Conservation (phyloP, 2,797 vertebrate species). For the Erpetoichthys calabaricus region DNA sequence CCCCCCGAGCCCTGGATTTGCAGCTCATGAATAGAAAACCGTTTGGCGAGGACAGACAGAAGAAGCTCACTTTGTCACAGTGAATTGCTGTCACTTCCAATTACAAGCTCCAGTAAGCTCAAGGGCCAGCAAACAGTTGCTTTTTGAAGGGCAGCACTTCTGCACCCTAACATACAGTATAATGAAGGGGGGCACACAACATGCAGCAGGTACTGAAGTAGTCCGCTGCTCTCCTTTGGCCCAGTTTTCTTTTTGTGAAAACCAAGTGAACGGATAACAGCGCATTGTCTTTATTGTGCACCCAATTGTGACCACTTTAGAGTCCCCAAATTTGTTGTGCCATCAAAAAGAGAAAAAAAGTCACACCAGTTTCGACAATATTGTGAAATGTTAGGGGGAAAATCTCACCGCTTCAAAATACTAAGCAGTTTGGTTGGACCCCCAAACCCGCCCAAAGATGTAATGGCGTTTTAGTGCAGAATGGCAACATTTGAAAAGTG, state of each 20-base stretch:
- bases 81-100: constrained; percentile 67
- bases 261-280: not conserved
- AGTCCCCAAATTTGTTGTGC: not conserved
- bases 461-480: too few relatives aligned
- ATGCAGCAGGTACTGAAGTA: not conserved
- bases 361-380: not conserved
- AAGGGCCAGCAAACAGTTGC: constrained; percentile 38
- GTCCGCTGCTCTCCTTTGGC: not conserved
- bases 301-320: too few relatives aligned
- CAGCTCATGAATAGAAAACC: constrained; percentile 40
- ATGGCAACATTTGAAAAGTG: too few relatives aligned
- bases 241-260: constrained; percentile 1
- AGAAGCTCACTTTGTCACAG: constrained; percentile 50
- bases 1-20: constrained; percentile 38
- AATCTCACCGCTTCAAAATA: too few relatives aligned
- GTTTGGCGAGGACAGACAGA: constrained; percentile 31
- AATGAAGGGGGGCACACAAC: not conserved
- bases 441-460: too few relatives aligned
- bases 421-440: too few relatives aligned
- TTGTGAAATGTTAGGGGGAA: too few relatives aligned
- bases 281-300: not conserved
- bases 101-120: constrained; percentile 63
- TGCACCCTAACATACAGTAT: constrained; percentile 42
- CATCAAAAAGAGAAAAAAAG: not conserved
- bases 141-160: constrained; percentile 42